A percentile compares a stretch with the other conserved stretches of the same genome.
Evolutionary conservation across 2,113 vertebrate species (phyloP).

Genomic region (Rhinolophus sinicus): DNA sequence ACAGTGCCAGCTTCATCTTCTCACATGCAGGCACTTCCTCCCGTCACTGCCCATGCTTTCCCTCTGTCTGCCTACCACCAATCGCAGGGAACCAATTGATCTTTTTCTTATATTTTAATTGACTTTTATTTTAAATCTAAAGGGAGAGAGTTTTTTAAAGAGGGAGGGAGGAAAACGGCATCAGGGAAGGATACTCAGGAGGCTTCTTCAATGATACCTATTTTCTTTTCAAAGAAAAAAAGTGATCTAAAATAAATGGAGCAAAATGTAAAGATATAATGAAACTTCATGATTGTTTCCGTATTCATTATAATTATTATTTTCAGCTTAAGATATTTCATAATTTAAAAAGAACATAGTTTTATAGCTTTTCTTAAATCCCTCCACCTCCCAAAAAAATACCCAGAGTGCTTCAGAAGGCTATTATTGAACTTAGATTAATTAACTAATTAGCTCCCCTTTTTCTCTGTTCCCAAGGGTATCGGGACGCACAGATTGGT

Average conservation of each 20-base stretch:
- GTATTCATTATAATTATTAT: neutral
- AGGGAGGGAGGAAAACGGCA: neutral
- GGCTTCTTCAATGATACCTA: neutral
- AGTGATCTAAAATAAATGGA: neutral
- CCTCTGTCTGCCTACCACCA: neutral
- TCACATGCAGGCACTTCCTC: fast-evolving
- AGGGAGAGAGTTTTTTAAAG: neutral
- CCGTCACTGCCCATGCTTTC: fast-evolving
- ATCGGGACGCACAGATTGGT: constrained; percentile 95
- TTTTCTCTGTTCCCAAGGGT: constrained; percentile 86
- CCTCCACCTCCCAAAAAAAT: neutral
- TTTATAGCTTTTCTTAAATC: neutral
- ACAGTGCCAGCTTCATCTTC: fast-evolving
- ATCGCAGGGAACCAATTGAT: neutral
- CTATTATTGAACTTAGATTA: neutral
- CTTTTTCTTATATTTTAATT: constrained; percentile 6
- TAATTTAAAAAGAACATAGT: neutral
- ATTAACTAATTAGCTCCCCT: neutral
- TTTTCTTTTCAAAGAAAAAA: neutral
- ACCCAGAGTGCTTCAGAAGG: neutral
- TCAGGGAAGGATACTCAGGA: neutral
- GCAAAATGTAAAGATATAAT: neutral
- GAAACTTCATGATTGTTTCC: neutral
- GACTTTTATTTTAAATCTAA: neutral
- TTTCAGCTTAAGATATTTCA: constrained; percentile 34